These are phyloP conservation scores for Mobula birostris DNA, from an alignment of 2,113 vertebrate species.

Conservation along the genomic window DNA sequence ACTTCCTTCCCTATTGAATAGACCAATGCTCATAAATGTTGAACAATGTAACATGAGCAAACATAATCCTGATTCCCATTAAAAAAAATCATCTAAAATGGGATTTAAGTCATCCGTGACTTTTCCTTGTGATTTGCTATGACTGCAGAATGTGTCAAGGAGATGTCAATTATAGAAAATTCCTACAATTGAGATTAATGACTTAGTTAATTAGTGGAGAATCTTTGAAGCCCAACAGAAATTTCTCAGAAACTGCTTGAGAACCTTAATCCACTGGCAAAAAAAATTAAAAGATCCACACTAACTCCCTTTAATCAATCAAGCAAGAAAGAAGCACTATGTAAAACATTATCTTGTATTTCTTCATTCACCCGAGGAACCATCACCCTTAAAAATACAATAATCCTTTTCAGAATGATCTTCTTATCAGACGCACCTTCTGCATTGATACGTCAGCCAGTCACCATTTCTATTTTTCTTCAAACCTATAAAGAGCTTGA, in stretches of 20 bases:
- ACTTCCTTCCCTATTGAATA: not conserved
- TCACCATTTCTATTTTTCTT: not conserved
- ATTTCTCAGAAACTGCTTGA: too few relatives aligned
- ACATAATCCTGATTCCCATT: not conserved
- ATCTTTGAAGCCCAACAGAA: not conserved
- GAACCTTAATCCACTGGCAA: not conserved
- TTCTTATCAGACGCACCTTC: conserved; percentile 27
- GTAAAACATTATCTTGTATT: not conserved
- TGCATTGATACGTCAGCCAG: not conserved
- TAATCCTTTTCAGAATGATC: not conserved
- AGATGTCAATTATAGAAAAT: not conserved
- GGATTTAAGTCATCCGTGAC: too few relatives aligned
- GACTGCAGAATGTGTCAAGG: not conserved
- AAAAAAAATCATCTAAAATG: not conserved
- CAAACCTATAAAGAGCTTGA: not conserved
- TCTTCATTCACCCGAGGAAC: not conserved
- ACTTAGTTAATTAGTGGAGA: not conserved
- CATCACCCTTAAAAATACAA: not conserved
- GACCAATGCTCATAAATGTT: not conserved
- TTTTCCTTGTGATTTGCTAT: not conserved
- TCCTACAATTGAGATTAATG: not conserved
- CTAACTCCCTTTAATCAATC: not conserved
- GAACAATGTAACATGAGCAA: not conserved
- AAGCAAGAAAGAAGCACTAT: not conserved
- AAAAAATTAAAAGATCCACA: not conserved